phyloP scores from a whole-genome alignment of 2,888 invertebrate genomes.

The Eristalis intricaria region DNA sequence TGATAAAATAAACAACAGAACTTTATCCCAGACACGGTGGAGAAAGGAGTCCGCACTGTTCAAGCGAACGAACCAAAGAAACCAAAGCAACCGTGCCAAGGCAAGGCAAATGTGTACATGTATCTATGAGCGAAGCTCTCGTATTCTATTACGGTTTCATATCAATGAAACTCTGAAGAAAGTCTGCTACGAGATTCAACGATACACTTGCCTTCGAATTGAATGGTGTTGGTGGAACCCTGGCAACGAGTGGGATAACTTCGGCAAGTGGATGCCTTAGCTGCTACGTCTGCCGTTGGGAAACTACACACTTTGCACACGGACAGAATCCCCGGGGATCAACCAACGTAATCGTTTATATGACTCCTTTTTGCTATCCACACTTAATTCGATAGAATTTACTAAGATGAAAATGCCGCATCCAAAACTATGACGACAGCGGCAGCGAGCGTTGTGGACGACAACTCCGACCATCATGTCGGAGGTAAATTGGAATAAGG shows the following conservation, averaged over 20 bases:
- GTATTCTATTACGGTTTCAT: constrained; percentile 68
- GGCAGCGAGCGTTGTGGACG: constrained; percentile 7
- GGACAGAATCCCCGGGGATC: constrained; percentile 73
- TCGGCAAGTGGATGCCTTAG: constrained; percentile 37
- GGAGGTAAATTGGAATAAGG: constrained; percentile 58
- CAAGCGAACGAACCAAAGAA: constrained; percentile 14
- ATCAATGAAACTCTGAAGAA: constrained; percentile 53
- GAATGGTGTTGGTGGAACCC: not conserved
- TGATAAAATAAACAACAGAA: constrained; percentile 71
- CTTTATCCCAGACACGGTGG: constrained; percentile 39
- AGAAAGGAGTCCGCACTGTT: constrained; percentile 29
- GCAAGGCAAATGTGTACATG: not conserved
- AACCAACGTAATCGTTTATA: constrained; percentile 75
- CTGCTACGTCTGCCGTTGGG: constrained; percentile 16
- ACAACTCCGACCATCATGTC: constrained; percentile 22
- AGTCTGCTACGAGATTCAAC: constrained; percentile 12
- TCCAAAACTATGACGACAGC: constrained; percentile 53
- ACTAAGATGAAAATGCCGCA: constrained; percentile 65
- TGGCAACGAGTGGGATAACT: constrained; percentile 29
- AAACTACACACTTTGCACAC: constrained; percentile 58
- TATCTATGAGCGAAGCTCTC: constrained; percentile 45
- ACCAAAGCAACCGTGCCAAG: not conserved
- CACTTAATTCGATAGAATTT: constrained; percentile 71
- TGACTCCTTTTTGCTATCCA: constrained; percentile 73
- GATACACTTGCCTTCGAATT: constrained; percentile 9